A percentile compares a stretch with the other conserved stretches of the same genome.
phyloP scores from a whole-genome alignment of 2,888 invertebrate species.

The Pseudococcus jackbeardsleyi region DNA sequence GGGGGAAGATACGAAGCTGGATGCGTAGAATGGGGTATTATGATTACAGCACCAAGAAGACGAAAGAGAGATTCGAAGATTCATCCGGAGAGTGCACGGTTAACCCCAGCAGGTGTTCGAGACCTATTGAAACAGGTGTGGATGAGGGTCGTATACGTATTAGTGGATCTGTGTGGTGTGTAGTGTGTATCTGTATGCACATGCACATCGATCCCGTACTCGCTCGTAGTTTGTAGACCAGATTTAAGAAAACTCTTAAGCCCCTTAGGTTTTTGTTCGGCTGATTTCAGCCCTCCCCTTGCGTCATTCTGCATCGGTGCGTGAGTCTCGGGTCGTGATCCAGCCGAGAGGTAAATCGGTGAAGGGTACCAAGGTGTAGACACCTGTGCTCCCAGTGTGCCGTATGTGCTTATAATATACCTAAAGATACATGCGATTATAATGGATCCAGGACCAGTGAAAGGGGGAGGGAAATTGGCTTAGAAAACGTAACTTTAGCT shows the following conservation, averaged over 20 bases:
- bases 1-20: neutral
- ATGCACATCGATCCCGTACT: neutral
- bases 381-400: neutral
- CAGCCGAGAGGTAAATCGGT: neutral
- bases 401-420: neutral
- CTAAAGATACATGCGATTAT: neutral
- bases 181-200: neutral
- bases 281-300: neutral
- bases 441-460: neutral
- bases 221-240: neutral
- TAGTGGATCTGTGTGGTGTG: neutral
- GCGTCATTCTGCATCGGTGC: neutral
- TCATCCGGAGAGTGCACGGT: constrained; percentile 61
- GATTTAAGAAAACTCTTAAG: constrained; percentile 12
- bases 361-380: neutral
- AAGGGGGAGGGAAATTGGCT: neutral
- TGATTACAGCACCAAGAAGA: constrained; percentile 23
- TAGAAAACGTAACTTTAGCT: neutral
- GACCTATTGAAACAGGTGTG: constrained; percentile 63
- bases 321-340: neutral
- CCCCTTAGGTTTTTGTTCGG: constrained; percentile 24
- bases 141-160: constrained; percentile 43
- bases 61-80: constrained; percentile 57
- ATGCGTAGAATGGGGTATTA: constrained; percentile 53
- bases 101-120: constrained; percentile 64